Base-by-base conservation (phyloP, 37 sponge, comb jelly and placozoan genomes). In the Aphrocallistes beatrix region DNA sequence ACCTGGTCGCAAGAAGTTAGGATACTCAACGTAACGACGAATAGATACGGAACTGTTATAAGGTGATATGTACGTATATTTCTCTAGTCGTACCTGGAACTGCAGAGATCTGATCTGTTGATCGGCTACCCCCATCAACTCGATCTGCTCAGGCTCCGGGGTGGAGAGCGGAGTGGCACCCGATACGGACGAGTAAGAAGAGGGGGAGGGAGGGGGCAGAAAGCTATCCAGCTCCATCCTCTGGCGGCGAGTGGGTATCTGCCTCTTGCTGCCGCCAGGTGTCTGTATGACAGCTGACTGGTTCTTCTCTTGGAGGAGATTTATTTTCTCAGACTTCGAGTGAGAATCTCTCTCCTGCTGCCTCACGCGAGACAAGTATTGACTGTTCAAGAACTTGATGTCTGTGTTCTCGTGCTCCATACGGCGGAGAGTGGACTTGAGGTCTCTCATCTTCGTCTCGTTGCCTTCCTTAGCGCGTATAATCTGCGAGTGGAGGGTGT, bases 331-430 rank as follows among this genome's bases (percentile, higher is more conserved):
- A 9, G 92, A 85, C 83, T 91, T 95, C 10, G 83, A 81, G 38
- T 91, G 90, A 8, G 85, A 87, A 19, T 95, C 94, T 39, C 88
- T 90, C 88, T 99, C 96, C 39, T 86, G 87, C 28, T 87, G 36
- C 48, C 90, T 81, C 36, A 99, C 50, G 39, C 86, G 82, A 37
- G 92, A 92, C 47, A 93, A 84, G 82, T 99, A 99, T 75, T 99
- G 99, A 34, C 90, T 92, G 89, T 99, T 99, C 16, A 99, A 88
- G 82, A 99, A 99, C 86, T 92, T 94, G 32, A 99, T 81, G 89
- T 99, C 99, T 9, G 94, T 84, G 81, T 92, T 96, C 83, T 99
- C 96, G 83, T 99, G 99, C 23, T 99, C 96, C 38, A 94, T 82
- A 16, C 90, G 88, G 3, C 96, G 38, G 38, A 99, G 88, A 39